phyloP scores from a whole-genome alignment of 2,888 invertebrate genomes.

The Aphodius granarius region DNA sequence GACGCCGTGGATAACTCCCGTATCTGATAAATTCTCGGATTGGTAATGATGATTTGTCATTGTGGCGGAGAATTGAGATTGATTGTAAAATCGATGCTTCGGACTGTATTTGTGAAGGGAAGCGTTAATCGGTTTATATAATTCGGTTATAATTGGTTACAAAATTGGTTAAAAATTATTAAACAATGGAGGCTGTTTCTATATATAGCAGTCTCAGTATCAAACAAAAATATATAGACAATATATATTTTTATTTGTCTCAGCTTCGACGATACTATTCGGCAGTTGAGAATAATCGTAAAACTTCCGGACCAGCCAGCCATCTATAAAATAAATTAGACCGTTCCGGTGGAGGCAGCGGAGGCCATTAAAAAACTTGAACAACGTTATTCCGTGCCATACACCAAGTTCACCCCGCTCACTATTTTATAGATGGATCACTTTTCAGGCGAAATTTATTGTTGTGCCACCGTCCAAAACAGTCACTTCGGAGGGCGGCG shows the following conservation, averaged over 20 bases:
- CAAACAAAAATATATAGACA: too few species aligned
- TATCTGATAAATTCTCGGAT: slow-evolving; percentile 5
- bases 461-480: neutral
- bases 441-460: neutral
- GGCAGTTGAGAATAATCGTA: neutral
- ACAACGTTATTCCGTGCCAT: neutral
- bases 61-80: slow-evolving; percentile 7
- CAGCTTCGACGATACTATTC: neutral
- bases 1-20: neutral
- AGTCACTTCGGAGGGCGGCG: neutral
- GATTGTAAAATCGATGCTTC: slow-evolving; percentile 14
- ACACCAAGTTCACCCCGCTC: neutral
- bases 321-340: neutral
- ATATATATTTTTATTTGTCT: neutral
- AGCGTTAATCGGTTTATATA: too few species aligned
- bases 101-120: too few species aligned
- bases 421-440: neutral
- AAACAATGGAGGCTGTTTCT: too few species aligned
- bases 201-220: too few species aligned
- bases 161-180: too few species aligned
- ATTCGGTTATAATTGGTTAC: too few species aligned
- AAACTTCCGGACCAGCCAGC: neutral
- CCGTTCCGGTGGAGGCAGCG: neutral
- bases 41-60: slow-evolving; percentile 1
- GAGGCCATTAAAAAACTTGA: neutral